Evolutionary conservation across 2,888 invertebrate genomes (phyloP).

Genomic region (Lysandra coridon): DNA sequence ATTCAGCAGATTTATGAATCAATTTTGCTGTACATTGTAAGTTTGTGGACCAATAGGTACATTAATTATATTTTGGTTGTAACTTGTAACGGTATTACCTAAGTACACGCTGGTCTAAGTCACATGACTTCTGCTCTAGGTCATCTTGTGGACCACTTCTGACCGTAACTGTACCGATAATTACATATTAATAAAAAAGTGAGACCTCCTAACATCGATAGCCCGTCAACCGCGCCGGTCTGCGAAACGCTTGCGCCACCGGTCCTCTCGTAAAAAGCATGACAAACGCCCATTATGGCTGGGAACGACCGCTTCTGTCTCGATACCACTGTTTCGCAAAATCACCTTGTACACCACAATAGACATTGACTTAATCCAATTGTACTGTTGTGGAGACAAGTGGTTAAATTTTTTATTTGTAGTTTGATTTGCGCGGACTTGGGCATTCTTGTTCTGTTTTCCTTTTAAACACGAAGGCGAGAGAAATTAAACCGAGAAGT

Average conservation of each 20-base stretch:
- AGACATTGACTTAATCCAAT: constrained; percentile 51
- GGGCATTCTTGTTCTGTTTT: no score
- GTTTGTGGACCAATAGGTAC: neutral
- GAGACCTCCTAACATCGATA: constrained; percentile 45
- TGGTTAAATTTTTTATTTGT: neutral
- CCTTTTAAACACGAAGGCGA: no score
- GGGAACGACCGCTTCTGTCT: constrained; percentile 49
- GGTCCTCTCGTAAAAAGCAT: constrained; percentile 54
- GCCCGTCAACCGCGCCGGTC: constrained; percentile 44
- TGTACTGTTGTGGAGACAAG: constrained; percentile 44
- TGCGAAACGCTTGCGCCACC: constrained; percentile 42
- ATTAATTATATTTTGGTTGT: neutral
- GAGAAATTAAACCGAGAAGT: no score
- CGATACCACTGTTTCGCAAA: constrained; percentile 52
- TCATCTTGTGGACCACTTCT: neutral
- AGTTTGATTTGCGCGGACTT: neutral
- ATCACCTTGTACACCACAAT: constrained; percentile 63
- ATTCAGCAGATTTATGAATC: constrained; percentile 9
- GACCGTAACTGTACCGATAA: constrained; percentile 14
- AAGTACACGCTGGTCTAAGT: neutral
- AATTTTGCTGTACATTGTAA: neutral
- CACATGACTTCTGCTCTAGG: neutral
- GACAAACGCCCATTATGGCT: constrained; percentile 52
- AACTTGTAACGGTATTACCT: neutral
- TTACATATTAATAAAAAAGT: constrained; percentile 57